Evolutionary conservation across 2,888 invertebrate genomes (phyloP).

Genomic region (Acrocera orbiculus): DNA sequence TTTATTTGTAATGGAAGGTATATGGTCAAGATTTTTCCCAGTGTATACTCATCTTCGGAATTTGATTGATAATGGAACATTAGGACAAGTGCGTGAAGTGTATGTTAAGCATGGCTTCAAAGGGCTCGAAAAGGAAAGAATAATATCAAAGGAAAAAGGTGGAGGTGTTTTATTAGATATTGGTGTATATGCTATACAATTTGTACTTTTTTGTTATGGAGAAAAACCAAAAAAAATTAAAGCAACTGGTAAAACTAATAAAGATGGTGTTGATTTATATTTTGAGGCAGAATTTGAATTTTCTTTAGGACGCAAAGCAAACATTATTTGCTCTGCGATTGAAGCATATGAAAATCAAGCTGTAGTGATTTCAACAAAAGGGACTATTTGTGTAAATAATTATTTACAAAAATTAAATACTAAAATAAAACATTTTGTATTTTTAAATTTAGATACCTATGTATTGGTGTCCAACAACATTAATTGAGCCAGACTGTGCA

Average conservation of each 20-base stretch:
- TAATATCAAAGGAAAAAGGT: slow-evolving; percentile 46
- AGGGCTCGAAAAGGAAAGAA: slow-evolving; percentile 34
- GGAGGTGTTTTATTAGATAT: slow-evolving; percentile 58
- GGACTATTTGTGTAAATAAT: slow-evolving; percentile 17
- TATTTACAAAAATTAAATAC: background rate
- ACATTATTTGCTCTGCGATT: slow-evolving; percentile 17
- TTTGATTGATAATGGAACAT: slow-evolving; percentile 35
- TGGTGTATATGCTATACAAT: slow-evolving; percentile 55
- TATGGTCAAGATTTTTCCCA: slow-evolving; percentile 70
- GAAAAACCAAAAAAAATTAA: slow-evolving; percentile 46
- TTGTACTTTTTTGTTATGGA: slow-evolving; percentile 45
- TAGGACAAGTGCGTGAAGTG: slow-evolving; percentile 49
- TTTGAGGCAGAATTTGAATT: slow-evolving; percentile 17
- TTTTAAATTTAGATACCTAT: slow-evolving; percentile 22
- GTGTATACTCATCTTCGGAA: slow-evolving; percentile 41
- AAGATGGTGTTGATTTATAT: slow-evolving; percentile 46
- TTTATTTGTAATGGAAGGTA: slow-evolving; percentile 62
- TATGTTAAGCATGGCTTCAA: slow-evolving; percentile 48
- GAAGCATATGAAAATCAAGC: slow-evolving; percentile 16
- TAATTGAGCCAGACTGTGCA: slow-evolving; percentile 39
- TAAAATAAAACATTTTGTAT: background rate
- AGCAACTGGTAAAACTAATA: slow-evolving; percentile 47
- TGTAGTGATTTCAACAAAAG: slow-evolving; percentile 16
- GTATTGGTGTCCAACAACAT: slow-evolving; percentile 52
- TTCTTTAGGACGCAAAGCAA: slow-evolving; percentile 14